phyloP scores from a whole-genome alignment of 2,888 invertebrate genomes.

The Cheilosia vernalis region DNA sequence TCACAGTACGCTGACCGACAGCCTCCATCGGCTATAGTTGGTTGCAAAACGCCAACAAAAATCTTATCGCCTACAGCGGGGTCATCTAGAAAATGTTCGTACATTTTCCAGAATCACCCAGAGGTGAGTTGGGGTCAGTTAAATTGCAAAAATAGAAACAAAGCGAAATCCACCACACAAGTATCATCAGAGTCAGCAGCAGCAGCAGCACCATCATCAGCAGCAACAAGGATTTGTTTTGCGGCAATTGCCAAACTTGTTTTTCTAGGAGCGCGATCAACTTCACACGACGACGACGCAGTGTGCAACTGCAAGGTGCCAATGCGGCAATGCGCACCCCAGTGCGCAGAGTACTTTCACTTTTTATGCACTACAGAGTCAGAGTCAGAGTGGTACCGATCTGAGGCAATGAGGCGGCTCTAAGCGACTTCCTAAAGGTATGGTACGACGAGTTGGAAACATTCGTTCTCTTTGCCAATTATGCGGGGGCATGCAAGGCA shows the following conservation, averaged over 20 bases:
- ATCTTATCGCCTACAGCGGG: constrained; percentile 50
- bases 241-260: constrained; percentile 56
- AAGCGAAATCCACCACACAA: constrained; percentile 11
- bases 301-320: constrained; percentile 54
- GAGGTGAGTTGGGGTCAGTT: constrained; percentile 57
- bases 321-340: constrained; percentile 45
- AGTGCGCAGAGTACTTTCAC: constrained; percentile 63
- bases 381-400: constrained; percentile 27
- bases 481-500: constrained; percentile 48
- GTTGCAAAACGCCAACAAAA: constrained; percentile 13
- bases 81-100: constrained; percentile 58
- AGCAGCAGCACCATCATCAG: background rate
- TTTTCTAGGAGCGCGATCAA: constrained; percentile 37
- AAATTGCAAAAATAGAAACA: constrained; percentile 10
- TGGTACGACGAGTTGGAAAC: constrained; percentile 3
- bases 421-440: constrained; percentile 63
- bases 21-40: background rate
- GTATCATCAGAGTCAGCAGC: background rate
- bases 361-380: constrained; percentile 29
- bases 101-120: constrained; percentile 48
- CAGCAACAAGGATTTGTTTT: constrained; percentile 38
- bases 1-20: constrained; percentile 3
- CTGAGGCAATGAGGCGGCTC: constrained; percentile 34
- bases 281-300: constrained; percentile 37
- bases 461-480: constrained; percentile 60